Evolutionary conservation across 2,888 invertebrate genomes (phyloP).

Genomic region (Meghimatium bilineatum): DNA sequence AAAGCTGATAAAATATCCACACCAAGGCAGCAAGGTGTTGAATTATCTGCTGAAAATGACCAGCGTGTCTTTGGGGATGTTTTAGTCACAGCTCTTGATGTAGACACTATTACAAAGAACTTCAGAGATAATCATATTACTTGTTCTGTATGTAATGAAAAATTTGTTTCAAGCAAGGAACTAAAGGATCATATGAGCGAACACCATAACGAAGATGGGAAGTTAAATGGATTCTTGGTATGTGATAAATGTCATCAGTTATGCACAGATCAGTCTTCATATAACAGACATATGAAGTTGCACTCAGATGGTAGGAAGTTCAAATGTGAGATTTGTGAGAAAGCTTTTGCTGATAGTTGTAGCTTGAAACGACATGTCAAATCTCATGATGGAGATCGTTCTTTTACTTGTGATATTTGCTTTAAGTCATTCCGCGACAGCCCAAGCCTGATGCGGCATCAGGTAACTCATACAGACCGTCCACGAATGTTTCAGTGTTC

Average conservation of each 20-base stretch:
- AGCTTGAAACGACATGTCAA: conserved; percentile 43
- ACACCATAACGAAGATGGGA: conserved; percentile 2
- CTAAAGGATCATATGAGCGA: conserved; percentile 16
- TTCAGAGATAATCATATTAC: neutral
- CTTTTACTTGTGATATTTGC: conserved; percentile 41
- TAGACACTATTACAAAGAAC: neutral
- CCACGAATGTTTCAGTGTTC: conserved; percentile 35
- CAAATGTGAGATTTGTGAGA: conserved; percentile 37
- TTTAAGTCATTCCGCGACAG: conserved; percentile 40
- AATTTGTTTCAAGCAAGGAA: conserved; percentile 2
- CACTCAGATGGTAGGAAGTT: conserved; percentile 34
- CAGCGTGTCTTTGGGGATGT: neutral
- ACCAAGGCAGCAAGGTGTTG: neutral
- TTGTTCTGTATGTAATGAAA: neutral
- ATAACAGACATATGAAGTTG: conserved; percentile 37
- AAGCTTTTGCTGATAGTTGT: conserved; percentile 38
- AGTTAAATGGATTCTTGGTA: neutral
- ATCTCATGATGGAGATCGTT: conserved; percentile 36
- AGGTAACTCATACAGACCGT: conserved; percentile 33
- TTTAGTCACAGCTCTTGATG: neutral
- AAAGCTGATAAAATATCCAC: neutral
- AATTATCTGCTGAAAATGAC: neutral
- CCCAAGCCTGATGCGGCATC: conserved; percentile 27
- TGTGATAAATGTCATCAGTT: conserved; percentile 35
- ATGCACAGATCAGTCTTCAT: conserved; percentile 29